These are phyloP conservation scores for Synergus japonicus DNA, from an alignment of 2,888 invertebrate species.

Conservation along the genomic window DNA sequence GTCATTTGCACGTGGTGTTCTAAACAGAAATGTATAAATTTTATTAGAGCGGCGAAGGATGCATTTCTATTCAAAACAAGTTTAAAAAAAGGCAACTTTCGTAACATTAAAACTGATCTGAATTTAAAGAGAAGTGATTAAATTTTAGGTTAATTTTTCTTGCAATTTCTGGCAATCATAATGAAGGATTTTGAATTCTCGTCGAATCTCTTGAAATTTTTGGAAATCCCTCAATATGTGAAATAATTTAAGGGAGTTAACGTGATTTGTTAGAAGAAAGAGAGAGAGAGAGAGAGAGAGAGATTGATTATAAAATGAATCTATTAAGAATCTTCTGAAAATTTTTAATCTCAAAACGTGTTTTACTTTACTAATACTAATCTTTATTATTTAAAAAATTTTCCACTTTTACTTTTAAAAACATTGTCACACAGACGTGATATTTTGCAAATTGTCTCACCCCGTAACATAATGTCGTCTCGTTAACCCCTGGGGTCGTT, in stretches of 20 bases:
- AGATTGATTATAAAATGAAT: too few species aligned
- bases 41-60: neutral
- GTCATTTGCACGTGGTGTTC: slow-evolving; percentile 6
- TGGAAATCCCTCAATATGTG: neutral
- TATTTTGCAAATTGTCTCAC: neutral
- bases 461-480: slow-evolving; percentile 5
- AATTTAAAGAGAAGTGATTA: too few species aligned
- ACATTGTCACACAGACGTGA: neutral
- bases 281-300: too few species aligned
- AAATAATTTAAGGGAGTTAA: too few species aligned
- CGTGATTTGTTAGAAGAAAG: too few species aligned
- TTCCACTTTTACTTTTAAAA: neutral
- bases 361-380: too few species aligned
- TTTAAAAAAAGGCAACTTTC: too few species aligned
- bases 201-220: neutral
- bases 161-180: neutral
- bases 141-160: too few species aligned
- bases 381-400: neutral
- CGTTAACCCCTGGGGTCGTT: neutral
- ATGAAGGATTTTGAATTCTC: neutral
- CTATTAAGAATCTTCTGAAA: too few species aligned
- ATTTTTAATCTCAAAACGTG: too few species aligned
- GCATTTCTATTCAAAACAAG: neutral
- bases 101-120: too few species aligned
- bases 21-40: neutral